These are phyloP conservation scores for Eptesicus fuscus DNA, from an alignment of 2,113 vertebrate genomes.

Conservation along the genomic window DNA sequence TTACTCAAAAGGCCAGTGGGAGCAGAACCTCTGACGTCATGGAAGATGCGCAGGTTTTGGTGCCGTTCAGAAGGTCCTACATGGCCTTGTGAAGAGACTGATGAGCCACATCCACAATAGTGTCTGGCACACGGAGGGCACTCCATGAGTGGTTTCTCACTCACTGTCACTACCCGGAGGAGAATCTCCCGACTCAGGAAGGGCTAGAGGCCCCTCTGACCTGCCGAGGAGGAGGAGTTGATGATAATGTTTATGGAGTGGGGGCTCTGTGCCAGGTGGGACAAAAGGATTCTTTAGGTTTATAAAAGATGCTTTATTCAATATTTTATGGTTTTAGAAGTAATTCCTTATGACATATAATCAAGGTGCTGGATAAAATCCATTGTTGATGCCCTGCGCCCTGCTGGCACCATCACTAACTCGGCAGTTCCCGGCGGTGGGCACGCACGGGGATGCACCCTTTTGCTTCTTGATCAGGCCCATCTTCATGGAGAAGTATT, in stretches of 20 bases:
- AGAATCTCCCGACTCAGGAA: neutral
- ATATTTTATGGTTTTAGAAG: constrained; percentile 28
- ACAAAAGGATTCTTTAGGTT: neutral
- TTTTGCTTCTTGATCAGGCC: neutral
- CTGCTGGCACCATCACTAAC: neutral
- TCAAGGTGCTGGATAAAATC: neutral
- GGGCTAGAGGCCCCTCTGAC: neutral
- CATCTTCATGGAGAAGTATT: neutral
- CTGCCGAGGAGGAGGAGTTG: neutral
- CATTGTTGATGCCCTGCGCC: neutral
- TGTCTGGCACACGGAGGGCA: neutral
- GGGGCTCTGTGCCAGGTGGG: neutral
- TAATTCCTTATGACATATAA: constrained; percentile 1
- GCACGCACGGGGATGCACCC: neutral
- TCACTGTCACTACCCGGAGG: constrained; percentile 28
- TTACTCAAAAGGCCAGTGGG: neutral
- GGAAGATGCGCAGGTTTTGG: neutral
- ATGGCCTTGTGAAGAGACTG: neutral
- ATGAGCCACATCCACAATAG: neutral
- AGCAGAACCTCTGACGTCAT: neutral
- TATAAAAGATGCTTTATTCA: neutral
- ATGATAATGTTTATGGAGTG: neutral
- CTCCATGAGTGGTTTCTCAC: neutral
- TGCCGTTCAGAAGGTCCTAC: neutral
- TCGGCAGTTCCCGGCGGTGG: neutral